Percentiles rank a stretch among this genome's conserved stretches.
Evolutionary conservation across 1,140 invertebrate species (phyloP).

Genomic region (Drosophila arizonae): DNA sequence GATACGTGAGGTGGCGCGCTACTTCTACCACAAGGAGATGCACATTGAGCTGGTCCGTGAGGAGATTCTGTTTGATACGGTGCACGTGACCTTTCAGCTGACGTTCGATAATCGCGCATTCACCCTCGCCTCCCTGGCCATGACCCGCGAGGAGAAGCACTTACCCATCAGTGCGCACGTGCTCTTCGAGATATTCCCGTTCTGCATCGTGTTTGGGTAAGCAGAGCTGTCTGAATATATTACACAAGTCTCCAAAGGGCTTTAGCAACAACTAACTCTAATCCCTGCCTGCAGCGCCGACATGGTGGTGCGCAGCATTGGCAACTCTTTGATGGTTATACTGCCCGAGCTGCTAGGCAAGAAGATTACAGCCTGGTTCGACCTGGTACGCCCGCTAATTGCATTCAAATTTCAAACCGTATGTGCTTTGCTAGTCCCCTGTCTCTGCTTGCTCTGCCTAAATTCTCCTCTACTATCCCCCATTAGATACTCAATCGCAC

Average conservation of each 20-base stretch:
- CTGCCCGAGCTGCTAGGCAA: slow-evolving; percentile 93
- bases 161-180: slow-evolving; percentile 93
- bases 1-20: slow-evolving; percentile 94
- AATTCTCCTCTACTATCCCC: background rate
- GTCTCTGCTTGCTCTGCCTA: background rate
- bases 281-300: slow-evolving; percentile 86
- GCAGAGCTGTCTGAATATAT: slow-evolving; percentile 40
- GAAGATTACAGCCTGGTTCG: slow-evolving; percentile 95
- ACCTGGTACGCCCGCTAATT: slow-evolving; percentile 94
- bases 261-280: background rate
- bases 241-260: background rate
- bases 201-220: slow-evolving; percentile 97
- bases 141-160: slow-evolving; percentile 93
- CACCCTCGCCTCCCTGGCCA: slow-evolving; percentile 89
- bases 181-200: slow-evolving; percentile 98
- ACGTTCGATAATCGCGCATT: slow-evolving; percentile 97
- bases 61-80: slow-evolving; percentile 93
- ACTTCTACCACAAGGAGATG: slow-evolving; percentile 97
- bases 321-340: slow-evolving; percentile 95
- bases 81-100: slow-evolving; percentile 96
- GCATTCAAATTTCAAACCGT: slow-evolving; percentile 97
- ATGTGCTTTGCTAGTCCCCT: slow-evolving; percentile 38
- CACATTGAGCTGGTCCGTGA: slow-evolving; percentile 94
- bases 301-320: slow-evolving; percentile 94
- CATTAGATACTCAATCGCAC: slow-evolving; percentile 94